These are phyloP conservation scores for Lycocorax pyrrhopterus DNA, from an alignment of 2,113 vertebrate species.

Conservation along the genomic window DNA sequence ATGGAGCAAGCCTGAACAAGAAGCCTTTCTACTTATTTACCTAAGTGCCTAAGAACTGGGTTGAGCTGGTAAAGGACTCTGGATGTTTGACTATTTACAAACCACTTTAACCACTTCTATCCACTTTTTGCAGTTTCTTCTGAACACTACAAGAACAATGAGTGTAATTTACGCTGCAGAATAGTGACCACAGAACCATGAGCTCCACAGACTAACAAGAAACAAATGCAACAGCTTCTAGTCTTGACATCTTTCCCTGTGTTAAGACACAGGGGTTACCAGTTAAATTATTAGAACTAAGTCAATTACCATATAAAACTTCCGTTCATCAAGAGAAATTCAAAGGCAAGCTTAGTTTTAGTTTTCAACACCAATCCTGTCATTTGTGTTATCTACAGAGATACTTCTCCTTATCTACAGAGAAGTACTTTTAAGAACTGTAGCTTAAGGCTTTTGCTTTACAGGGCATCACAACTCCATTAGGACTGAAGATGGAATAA, in stretches of 20 bases:
- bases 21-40: slow-evolving; percentile 86
- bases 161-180: slow-evolving; percentile 6
- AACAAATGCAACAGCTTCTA: neutral
- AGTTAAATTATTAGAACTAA: neutral
- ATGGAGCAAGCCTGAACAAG: slow-evolving; percentile 88
- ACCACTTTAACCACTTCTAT: slow-evolving; percentile 74
- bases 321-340: neutral
- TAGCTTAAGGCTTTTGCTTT: neutral
- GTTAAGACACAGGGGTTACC: neutral
- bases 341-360: neutral
- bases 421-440: neutral
- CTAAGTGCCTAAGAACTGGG: slow-evolving; percentile 69
- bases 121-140: slow-evolving; percentile 65
- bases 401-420: neutral
- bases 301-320: neutral
- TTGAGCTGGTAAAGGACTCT: slow-evolving; percentile 66
- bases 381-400: neutral
- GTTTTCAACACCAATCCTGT: neutral
- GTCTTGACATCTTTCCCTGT: neutral
- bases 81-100: slow-evolving; percentile 68
- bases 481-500: neutral
- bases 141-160: neutral
- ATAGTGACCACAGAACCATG: neutral
- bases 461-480: neutral
- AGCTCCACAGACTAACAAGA: neutral